phyloP scores from a whole-genome alignment of 2,888 invertebrate species.

The Spilosoma lubricipeda region DNA sequence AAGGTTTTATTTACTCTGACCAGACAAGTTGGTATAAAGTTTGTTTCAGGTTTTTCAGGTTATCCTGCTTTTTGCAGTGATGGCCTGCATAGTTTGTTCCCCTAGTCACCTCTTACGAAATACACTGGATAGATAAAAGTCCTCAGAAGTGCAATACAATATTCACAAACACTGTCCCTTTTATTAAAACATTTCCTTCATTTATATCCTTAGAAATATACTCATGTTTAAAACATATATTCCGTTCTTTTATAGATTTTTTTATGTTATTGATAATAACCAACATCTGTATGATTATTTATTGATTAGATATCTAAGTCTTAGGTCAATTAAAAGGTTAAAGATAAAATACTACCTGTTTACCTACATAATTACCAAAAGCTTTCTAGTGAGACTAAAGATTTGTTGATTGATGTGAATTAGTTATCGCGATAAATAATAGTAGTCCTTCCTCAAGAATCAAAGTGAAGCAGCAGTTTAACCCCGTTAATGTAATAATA shows the following conservation, averaged over 20 bases:
- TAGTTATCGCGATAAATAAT: no score
- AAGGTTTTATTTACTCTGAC: no score
- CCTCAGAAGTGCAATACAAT: background rate
- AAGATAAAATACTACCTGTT: constrained; percentile 30
- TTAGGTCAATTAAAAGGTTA: constrained; percentile 44
- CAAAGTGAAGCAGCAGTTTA: no score
- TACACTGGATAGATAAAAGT: background rate
- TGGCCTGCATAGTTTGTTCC: no score
- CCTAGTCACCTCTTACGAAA: no score
- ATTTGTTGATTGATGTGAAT: no score
- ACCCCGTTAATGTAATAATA: no score
- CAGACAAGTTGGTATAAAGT: no score
- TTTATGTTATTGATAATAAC: background rate
- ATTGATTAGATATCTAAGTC: constrained; percentile 14
- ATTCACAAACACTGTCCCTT: background rate
- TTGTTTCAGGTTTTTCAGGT: no score
- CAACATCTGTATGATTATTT: background rate
- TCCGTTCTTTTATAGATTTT: background rate
- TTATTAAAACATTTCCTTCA: background rate
- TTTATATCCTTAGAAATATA: background rate
- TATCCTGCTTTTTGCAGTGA: no score
- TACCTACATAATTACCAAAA: background rate
- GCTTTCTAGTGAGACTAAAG: background rate
- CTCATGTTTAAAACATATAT: background rate
- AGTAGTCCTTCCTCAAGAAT: no score